Evolutionary conservation across 2,113 vertebrate species (phyloP), one percentile per base, ranked within the genome.

Genomic region (Hemicordylus capensis): DNA sequence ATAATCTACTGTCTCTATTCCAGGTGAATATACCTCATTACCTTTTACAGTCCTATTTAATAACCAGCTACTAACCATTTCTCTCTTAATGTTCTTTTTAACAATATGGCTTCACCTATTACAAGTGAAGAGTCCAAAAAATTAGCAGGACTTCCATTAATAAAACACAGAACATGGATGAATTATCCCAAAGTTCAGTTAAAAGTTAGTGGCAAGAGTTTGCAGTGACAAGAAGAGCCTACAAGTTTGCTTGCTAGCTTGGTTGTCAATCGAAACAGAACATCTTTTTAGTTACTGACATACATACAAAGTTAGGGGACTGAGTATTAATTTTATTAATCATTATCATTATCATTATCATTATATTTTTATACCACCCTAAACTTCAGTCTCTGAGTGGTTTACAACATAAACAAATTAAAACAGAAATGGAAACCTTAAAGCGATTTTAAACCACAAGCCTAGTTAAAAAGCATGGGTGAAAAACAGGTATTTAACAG

Each of bases 111-210:
- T 37, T 88, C 67, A 67, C 3, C 51, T 87, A 74, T 1, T 42
- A 6, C 4, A 81, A 28, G 1, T 80, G 73, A 89, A 78, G n/a
- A 75, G 14, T 31, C 66, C n/a, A 6, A 28, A 85, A 80, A 37
- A 81, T 46, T 4, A n/a, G 9, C 70, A 73, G 42, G 85, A 37
- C 59, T 34, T 81, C 88, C 2, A 58, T 28, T 4, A 80, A 85
- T 58, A 78, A 89, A 92, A 86, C 22, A 70, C 1, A 24, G 39
- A 56, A 87, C 31, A 39, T n/a, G n/a, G 83, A 66, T 20, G 88
- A 34, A 59, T 83, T 89, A 83, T 88, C 61, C 59, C 80, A 89
- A 86, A 92, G 67, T 83, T 4, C 85, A 92, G 3, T 87, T 12
- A 1, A 28, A 64, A 58, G 7, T 82, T 84, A 51, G 0, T 34